Evolutionary conservation across 2,113 vertebrate genomes (phyloP).

Genomic region (Trachemys scripta): DNA sequence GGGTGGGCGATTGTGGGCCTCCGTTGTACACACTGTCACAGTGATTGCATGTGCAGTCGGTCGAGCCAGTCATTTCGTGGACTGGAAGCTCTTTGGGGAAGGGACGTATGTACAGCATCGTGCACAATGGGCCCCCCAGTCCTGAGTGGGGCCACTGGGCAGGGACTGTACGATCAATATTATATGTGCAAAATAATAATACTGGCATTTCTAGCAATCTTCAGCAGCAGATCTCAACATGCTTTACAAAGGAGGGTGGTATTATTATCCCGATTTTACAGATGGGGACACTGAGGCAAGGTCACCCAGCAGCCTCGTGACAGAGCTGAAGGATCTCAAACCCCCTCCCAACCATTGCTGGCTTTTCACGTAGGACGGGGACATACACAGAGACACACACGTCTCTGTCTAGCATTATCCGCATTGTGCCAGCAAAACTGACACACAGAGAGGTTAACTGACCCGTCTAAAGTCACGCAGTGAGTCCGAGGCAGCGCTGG

Average conservation of each 20-base stretch:
- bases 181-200: not conserved
- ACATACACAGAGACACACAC: no score
- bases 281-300: not conserved
- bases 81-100: not conserved
- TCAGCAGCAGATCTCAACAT: not conserved
- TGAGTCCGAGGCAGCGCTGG: no score
- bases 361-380: no score
- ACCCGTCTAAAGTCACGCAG: no score
- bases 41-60: not conserved
- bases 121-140: not conserved
- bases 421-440: no score
- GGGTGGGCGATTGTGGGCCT: not conserved
- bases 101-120: not conserved
- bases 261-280: not conserved
- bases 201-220: not conserved
- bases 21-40: not conserved
- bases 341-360: no score
- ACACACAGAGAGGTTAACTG: no score
- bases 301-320: not conserved
- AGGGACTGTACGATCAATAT: not conserved
- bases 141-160: not conserved
- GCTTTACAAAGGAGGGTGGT: not conserved
- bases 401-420: no score
- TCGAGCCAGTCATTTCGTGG: no score
- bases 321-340: no score